Conservation (phyloP, 1,140 invertebrate genomes). For the Drosophila nigrodunni region DNA sequence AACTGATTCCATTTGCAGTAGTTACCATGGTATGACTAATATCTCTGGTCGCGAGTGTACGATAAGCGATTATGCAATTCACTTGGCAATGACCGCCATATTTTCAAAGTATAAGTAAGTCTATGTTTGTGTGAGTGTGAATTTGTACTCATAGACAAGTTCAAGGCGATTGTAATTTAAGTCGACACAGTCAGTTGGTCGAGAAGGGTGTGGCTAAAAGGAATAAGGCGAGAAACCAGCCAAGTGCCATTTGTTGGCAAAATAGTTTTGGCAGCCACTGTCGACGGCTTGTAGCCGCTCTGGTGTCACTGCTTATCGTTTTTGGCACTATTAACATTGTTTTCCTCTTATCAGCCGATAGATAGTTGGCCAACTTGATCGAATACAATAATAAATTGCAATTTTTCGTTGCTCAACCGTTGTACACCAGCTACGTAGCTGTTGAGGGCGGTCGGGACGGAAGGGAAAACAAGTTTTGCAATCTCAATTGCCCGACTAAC, state of each 20-base stretch:
- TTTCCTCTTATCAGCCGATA: constrained; percentile 14
- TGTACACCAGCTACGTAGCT: constrained; percentile 22
- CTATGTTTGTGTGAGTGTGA: not conserved
- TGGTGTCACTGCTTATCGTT: constrained; percentile 9
- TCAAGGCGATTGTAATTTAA: constrained; percentile 47
- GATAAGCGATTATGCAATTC: constrained; percentile 65
- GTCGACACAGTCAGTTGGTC: constrained; percentile 34
- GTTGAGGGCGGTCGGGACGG: not conserved
- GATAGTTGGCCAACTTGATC: not conserved
- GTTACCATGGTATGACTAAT: constrained; percentile 37
- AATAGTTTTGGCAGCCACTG: constrained; percentile 25
- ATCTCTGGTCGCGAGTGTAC: constrained; percentile 18
- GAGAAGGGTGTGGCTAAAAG: constrained; percentile 3
- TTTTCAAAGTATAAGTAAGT: constrained; percentile 13
- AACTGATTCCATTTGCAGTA: constrained; percentile 34
- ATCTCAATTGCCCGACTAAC: not conserved
- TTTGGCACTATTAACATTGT: constrained; percentile 27
- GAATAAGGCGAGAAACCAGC: constrained; percentile 23
- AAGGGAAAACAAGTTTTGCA: constrained; percentile 64
- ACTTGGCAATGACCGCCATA: constrained; percentile 64
- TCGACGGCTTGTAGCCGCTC: not conserved
- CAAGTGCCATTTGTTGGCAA: constrained; percentile 41
- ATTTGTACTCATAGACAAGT: constrained; percentile 38
- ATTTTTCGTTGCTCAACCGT: constrained; percentile 1
- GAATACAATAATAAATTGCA: constrained; percentile 25